These are phyloP conservation scores for Hyperoplus immaculatus DNA, from an alignment of 2,797 vertebrate genomes.

Conservation along the genomic window DNA sequence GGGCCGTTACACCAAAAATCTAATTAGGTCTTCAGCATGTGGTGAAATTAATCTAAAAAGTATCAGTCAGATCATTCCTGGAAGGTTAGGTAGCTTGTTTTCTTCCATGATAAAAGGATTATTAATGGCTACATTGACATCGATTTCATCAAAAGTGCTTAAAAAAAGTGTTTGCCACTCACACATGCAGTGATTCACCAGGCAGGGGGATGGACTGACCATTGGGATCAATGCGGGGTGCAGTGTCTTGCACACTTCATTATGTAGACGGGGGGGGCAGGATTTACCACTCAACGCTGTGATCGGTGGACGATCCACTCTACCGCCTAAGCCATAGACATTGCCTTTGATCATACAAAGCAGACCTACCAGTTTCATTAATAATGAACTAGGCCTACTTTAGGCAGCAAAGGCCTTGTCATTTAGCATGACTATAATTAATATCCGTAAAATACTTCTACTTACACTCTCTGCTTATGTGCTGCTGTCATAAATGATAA, in stretches of 20 bases:
- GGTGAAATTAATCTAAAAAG: not conserved
- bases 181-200: too few species aligned
- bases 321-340: too few species aligned
- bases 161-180: too few species aligned
- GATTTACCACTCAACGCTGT: too few species aligned
- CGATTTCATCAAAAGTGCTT: too few species aligned
- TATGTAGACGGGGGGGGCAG: too few species aligned
- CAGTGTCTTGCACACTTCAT: too few species aligned
- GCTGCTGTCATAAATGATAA: not conserved
- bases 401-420: not conserved
- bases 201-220: too few species aligned
- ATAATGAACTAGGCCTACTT: not conserved
- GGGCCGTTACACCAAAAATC: not conserved
- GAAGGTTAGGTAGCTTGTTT: not conserved
- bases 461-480: not conserved
- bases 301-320: too few species aligned
- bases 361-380: not conserved
- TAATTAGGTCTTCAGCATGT: not conserved
- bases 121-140: too few species aligned
- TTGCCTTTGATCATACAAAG: not conserved
- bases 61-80: not conserved
- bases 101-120: too few species aligned
- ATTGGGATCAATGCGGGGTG: too few species aligned
- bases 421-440: not conserved
- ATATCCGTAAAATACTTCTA: not conserved